Conservation (phyloP, 1,140 invertebrate species). For the Eulimnadia texana region DNA sequence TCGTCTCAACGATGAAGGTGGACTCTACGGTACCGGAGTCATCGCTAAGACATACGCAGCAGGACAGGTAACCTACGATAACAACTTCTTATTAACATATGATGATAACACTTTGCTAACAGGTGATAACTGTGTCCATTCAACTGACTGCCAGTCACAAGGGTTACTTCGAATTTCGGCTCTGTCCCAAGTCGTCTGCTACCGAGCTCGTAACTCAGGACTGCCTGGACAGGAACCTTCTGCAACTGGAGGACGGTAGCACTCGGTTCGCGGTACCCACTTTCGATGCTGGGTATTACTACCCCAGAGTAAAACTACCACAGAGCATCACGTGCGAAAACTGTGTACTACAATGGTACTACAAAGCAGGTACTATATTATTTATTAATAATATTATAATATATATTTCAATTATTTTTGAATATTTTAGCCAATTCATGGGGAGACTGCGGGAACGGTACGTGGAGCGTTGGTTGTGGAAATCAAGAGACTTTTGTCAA, state of each 20-base stretch:
- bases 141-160: slow-evolving; percentile 38
- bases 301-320: slow-evolving; percentile 59
- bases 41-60: slow-evolving; percentile 31
- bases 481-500: slow-evolving; percentile 26
- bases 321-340: slow-evolving; percentile 54
- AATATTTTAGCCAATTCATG: slow-evolving; percentile 23
- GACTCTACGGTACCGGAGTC: slow-evolving; percentile 39
- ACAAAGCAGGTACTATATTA: slow-evolving; percentile 52
- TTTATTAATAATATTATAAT: background rate
- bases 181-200: slow-evolving; percentile 36
- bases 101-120: slow-evolving; percentile 16
- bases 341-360: slow-evolving; percentile 81
- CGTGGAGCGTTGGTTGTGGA: slow-evolving; percentile 24
- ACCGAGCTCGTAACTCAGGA: slow-evolving; percentile 37
- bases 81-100: background rate
- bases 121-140: slow-evolving; percentile 28
- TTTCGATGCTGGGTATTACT: slow-evolving; percentile 48
- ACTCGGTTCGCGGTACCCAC: slow-evolving; percentile 22
- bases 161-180: slow-evolving; percentile 38
- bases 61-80: slow-evolving; percentile 7
- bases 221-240: slow-evolving; percentile 37
- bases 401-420: background rate
- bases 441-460: slow-evolving; percentile 40
- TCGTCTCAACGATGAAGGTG: slow-evolving; percentile 45
- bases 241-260: slow-evolving; percentile 33